phyloP scores from a whole-genome alignment of 2,888 invertebrate species.

The Nipponacmea schrenckii region DNA sequence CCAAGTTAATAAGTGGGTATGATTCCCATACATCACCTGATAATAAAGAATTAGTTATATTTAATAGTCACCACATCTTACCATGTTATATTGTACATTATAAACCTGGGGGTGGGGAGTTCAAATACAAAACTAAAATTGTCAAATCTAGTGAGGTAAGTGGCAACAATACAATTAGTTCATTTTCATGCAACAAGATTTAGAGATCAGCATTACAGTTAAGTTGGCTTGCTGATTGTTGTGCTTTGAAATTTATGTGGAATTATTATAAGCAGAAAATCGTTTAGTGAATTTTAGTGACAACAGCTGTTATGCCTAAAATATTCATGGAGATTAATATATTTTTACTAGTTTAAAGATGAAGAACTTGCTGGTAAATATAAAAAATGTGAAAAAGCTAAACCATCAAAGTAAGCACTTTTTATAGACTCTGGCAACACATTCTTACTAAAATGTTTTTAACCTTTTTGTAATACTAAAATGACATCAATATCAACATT shows the following conservation, averaged over 20 bases:
- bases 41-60: conserved; percentile 54
- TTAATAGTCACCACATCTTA: conserved; percentile 51
- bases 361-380: conserved; percentile 15
- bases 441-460: no score
- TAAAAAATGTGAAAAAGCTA: conserved; percentile 22
- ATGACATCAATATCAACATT: no score
- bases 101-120: conserved; percentile 3
- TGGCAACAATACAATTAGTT: neutral
- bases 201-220: no score
- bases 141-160: neutral
- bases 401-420: conserved; percentile 29
- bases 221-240: neutral
- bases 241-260: neutral
- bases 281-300: no score
- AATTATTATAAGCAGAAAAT: neutral
- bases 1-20: conserved; percentile 39
- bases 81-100: conserved; percentile 58
- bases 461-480: no score
- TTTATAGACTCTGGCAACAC: neutral
- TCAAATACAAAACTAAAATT: conserved; percentile 8
- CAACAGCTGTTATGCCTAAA: no score
- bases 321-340: no score
- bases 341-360: neutral
- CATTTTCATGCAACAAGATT: no score
- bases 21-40: conserved; percentile 59